Evolutionary conservation across 30 jellyfish, hydroid and myxozoan genomes (phyloP).

Genomic region (Rhopilema esculentum): DNA sequence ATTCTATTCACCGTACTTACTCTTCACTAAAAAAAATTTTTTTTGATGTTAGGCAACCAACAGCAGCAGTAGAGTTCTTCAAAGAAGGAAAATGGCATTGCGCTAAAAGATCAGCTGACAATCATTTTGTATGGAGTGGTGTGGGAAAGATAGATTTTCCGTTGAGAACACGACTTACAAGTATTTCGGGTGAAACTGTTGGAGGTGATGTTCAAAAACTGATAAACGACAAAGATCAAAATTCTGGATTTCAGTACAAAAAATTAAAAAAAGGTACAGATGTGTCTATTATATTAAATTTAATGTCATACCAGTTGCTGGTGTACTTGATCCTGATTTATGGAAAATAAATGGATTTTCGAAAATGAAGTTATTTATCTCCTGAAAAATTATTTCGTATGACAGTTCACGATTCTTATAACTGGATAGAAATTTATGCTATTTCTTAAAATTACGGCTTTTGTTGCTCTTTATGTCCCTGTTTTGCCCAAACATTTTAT

Average conservation of each 20-base stretch:
- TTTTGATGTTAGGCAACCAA: conserved; percentile 72
- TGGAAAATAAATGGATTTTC: too few species aligned
- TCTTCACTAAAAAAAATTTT: too few species aligned
- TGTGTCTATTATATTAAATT: not conserved
- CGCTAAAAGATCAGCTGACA: conserved; percentile 69
- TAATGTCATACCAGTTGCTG: not conserved
- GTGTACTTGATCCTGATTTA: too few species aligned
- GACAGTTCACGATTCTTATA: too few species aligned
- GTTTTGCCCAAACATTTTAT: too few species aligned
- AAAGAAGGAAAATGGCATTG: conserved; percentile 90
- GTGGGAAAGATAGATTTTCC: conserved; percentile 75
- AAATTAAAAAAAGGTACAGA: conserved; percentile 66
- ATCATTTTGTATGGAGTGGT: conserved; percentile 68
- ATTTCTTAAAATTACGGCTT: too few species aligned
- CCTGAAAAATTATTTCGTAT: too few species aligned
- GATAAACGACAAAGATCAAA: conserved; percentile 51
- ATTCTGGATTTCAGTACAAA: conserved; percentile 73
- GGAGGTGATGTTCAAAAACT: conserved; percentile 77
- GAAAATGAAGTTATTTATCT: too few species aligned
- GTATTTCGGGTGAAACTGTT: conserved; percentile 87
- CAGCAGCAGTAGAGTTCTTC: conserved; percentile 83
- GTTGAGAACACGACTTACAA: conserved; percentile 75
- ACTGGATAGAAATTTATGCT: too few species aligned
- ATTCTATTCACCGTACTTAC: too few species aligned
- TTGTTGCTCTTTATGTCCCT: too few species aligned